phyloP scores from a whole-genome alignment of 2,113 vertebrate species.

The Aldabrachelys gigantea region DNA sequence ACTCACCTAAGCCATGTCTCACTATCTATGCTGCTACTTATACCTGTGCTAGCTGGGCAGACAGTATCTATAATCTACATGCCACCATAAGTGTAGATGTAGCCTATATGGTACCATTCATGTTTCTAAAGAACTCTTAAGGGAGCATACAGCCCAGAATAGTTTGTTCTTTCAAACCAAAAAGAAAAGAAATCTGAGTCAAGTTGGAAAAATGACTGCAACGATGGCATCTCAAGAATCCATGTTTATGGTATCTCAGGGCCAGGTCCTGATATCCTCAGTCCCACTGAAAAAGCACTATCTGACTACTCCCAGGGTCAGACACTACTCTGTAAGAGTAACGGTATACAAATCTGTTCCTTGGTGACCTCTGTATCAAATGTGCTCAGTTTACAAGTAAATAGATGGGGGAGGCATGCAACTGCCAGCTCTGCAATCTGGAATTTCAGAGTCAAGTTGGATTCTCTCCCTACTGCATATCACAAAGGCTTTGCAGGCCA shows the following conservation, averaged over 20 bases:
- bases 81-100: not conserved
- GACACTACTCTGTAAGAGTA: not conserved
- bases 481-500: not conserved
- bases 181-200: not conserved
- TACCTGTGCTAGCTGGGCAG: not conserved
- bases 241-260: not conserved
- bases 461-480: not conserved
- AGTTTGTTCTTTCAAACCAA: not conserved
- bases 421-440: not conserved
- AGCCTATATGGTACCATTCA: not conserved
- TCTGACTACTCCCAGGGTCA: not conserved
- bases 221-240: not conserved
- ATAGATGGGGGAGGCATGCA: not conserved
- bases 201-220: not conserved
- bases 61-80: not conserved
- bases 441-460: not conserved
- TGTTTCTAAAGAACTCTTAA: not conserved
- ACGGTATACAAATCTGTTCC: not conserved
- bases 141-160: not conserved
- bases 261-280: not conserved
- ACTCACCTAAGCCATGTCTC: not conserved
- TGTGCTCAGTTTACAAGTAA: not conserved
- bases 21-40: not conserved
- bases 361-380: not conserved
- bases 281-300: not conserved